Conservation (phyloP, 2,888 invertebrate genomes). For the Melitaea athalia region DNA sequence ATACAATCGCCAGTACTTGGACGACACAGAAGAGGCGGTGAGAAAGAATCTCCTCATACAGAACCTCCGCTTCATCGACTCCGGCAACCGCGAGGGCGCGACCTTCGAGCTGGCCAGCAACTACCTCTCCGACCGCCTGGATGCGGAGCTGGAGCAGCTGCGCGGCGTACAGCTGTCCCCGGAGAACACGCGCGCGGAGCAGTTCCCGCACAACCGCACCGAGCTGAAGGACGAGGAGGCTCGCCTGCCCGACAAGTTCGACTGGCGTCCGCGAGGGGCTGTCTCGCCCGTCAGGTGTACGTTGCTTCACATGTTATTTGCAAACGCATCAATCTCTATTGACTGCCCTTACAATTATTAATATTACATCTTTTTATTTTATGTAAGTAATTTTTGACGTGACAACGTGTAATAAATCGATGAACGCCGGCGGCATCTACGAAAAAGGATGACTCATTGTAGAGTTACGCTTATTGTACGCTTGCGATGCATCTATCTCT, state of each 20-base stretch:
- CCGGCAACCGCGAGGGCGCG: conserved; percentile 67
- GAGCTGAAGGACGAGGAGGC: conserved; percentile 36
- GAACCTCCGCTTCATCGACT: conserved; percentile 54
- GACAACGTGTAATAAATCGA: too few relatives aligned
- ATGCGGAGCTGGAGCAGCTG: conserved; percentile 53
- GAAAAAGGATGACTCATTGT: too few relatives aligned
- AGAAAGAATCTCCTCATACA: conserved; percentile 64
- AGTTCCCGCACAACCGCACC: conserved; percentile 54
- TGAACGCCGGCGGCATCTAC: too few relatives aligned
- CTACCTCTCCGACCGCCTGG: conserved; percentile 62
- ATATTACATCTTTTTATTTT: too few relatives aligned
- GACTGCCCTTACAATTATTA: too few relatives aligned
- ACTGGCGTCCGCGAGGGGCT: conserved; percentile 67
- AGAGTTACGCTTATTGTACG: too few relatives aligned
- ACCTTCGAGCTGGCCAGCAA: conserved; percentile 56
- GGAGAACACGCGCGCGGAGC: conserved; percentile 44
- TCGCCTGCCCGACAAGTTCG: conserved; percentile 60
- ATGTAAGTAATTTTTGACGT: too few relatives aligned
- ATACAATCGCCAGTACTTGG: conserved; percentile 55
- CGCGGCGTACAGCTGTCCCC: conserved; percentile 47
- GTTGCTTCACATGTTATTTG: conserved; percentile 33
- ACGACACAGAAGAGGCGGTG: conserved; percentile 62
- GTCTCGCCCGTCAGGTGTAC: conserved; percentile 67
- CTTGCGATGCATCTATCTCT: too few relatives aligned
- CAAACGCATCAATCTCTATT: too few relatives aligned